A percentile compares a stretch with the other conserved stretches of the same genome.
Evolutionary conservation across 2,797 vertebrate genomes (phyloP).

Genomic region (Eidolon dupreanum): DNA sequence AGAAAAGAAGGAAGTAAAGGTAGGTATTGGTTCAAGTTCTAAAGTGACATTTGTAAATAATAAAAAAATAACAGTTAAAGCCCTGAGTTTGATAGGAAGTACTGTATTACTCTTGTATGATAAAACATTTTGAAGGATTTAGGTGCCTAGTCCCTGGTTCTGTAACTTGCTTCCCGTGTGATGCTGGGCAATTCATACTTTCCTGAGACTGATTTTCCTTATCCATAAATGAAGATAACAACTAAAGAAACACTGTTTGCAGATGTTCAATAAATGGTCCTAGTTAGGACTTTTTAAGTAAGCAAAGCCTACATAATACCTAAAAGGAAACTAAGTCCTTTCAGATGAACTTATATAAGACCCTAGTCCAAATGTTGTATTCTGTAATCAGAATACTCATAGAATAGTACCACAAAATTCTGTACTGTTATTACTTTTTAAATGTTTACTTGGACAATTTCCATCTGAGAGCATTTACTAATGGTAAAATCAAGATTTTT

Average conservation of each 20-base stretch:
- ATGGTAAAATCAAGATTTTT: neutral
- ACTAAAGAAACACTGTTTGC: neutral
- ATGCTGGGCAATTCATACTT: neutral
- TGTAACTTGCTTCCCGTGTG: neutral
- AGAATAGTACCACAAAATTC: neutral
- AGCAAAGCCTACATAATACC: neutral
- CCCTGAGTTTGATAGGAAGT: neutral
- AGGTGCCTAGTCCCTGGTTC: neutral
- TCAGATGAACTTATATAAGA: neutral
- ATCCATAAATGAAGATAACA: conserved; percentile 6
- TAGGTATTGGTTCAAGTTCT: neutral
- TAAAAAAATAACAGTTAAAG: neutral
- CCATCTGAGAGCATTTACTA: neutral
- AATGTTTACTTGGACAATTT: neutral
- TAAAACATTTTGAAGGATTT: neutral
- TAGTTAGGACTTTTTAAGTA: conserved; percentile 10
- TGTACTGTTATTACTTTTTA: neutral
- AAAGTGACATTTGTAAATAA: conserved; percentile 32
- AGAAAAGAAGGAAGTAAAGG: neutral
- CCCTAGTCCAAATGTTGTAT: neutral
- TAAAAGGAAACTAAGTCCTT: neutral
- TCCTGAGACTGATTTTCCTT: neutral
- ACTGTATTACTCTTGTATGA: neutral
- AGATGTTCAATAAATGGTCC: neutral
- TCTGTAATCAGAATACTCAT: neutral